Conservation (phyloP, 2,797 vertebrate species). For the Phylloscopus collybita region DNA sequence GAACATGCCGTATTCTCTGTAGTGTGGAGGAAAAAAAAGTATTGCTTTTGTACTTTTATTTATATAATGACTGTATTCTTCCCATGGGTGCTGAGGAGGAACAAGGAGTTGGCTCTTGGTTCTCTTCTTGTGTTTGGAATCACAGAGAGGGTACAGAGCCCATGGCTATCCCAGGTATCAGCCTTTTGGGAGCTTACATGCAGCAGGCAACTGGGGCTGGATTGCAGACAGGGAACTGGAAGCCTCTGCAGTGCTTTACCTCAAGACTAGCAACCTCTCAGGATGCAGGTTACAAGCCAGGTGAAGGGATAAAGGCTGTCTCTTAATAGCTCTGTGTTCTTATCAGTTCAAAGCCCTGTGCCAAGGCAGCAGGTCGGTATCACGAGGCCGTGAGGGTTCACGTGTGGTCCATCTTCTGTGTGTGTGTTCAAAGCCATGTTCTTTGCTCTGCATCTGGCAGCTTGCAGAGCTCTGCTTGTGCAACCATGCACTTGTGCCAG, state of each 20-base stretch:
- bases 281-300: background rate
- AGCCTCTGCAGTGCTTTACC: background rate
- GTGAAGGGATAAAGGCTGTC: background rate
- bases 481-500: background rate
- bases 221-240: background rate
- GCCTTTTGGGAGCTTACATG: background rate
- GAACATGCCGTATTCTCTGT: background rate
- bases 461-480: background rate
- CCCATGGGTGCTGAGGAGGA: background rate
- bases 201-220: background rate
- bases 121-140: background rate
- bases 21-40: background rate
- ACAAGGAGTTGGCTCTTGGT: background rate
- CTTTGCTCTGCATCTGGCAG: background rate
- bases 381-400: background rate
- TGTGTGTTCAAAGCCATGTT: background rate
- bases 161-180: background rate
- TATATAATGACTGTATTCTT: background rate
- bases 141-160: background rate
- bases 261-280: background rate
- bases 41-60: background rate
- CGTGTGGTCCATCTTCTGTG: background rate
- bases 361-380: accelerated
- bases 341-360: background rate
- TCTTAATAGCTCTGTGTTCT: background rate